A percentile compares a stretch with the other conserved stretches of the same genome.
These are phyloP conservation scores for Ranitomeya imitator DNA, from an alignment of 2,113 vertebrate genomes.

Conservation along the genomic window DNA sequence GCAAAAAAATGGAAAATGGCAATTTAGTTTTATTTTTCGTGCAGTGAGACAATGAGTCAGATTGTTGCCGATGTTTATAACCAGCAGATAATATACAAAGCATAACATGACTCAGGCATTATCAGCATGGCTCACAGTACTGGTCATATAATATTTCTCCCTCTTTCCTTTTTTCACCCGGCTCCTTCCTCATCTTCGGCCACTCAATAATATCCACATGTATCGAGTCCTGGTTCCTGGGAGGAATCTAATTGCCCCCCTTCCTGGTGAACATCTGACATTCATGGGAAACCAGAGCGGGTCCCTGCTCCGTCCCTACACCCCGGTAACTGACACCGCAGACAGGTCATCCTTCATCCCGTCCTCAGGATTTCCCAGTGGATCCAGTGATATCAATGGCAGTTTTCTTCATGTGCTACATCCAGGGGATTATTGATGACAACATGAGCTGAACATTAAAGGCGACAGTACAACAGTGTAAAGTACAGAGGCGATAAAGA, in stretches of 20 bases:
- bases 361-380: neutral
- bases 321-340: neutral
- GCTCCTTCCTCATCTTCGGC: constrained; percentile 33
- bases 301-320: constrained; percentile 3
- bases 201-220: constrained; percentile 14
- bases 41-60: no score
- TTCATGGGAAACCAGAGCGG: neutral
- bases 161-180: neutral
- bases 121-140: neutral
- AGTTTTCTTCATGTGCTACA: neutral
- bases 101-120: neutral
- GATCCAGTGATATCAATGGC: neutral
- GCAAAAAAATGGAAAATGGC: no score
- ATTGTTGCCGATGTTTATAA: neutral
- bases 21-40: no score
- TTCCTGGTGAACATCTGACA: neutral
- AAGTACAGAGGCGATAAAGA: neutral
- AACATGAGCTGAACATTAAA: neutral
- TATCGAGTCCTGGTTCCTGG: neutral
- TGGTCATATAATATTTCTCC: neutral
- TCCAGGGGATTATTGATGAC: neutral
- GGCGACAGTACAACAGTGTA: neutral
- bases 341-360: constrained; percentile 21
- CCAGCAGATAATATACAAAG: neutral
- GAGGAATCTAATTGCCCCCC: constrained; percentile 16